Evolutionary conservation across 1,140 invertebrate genomes (phyloP), one percentile per base, ranked within the genome.

Genomic region (Drosophila pseudoananassae): DNA sequence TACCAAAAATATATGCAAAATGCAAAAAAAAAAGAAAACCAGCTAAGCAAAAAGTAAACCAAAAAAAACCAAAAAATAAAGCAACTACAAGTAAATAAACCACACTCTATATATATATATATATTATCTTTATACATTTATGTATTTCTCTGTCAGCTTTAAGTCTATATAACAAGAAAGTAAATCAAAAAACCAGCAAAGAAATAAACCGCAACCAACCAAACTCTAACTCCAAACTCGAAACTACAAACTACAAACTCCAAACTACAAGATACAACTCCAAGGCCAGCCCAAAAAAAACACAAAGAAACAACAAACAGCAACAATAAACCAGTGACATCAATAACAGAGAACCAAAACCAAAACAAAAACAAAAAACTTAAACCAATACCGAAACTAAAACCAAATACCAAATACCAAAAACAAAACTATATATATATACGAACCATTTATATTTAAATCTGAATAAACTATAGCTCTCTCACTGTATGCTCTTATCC

Each of bases 131-230:
- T 68, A 69, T 47, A 69, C 64, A 69, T 69, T 31, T 69, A 69
- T 69, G 66, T 69, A 69, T 69, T 64, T 69, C 64, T 69, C 64
- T 69, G 66, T 68, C 61, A 69, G 66, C 66, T 31, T 69, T 69
- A 69, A 69, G 66, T 69, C 54, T 69, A 68, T 69, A 38, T 56
- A 69, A 68, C 50, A 65, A 46, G 51, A 56, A 59, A 68, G 60
- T 56, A 69, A 69, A 56, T 23, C 66, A 20, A 20, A 45, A 69
- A 68, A 29, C 64, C 66, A 69, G 64, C 50, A 69, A 64, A 71
- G 68, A 71, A 56, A 66, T 55, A 57, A 68, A 64, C 51, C 50
- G 51, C 33, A 68, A 68, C 27, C 43, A 55, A 70, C 45, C 64
- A 70, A 68, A 68, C 63, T 57, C 8, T 55, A 66, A 68, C 52